Conservation (phyloP, 2,888 invertebrate genomes). For the Nezara viridula region DNA sequence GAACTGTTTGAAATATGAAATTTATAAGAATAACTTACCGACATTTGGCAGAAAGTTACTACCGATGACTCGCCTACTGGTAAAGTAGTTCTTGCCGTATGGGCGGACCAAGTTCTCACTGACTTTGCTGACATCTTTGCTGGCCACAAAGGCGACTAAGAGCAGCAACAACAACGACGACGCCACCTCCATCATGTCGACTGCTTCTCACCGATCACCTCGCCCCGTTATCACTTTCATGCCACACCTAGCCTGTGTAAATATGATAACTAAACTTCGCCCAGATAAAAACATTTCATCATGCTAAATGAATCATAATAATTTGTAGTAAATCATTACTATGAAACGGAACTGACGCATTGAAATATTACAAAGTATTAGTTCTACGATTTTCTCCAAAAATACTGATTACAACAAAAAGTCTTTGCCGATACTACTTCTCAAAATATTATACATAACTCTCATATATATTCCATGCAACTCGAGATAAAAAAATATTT, state of each 20-base stretch:
- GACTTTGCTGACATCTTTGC: neutral
- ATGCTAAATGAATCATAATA: slow-evolving; percentile 11
- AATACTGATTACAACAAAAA: too few relatives aligned
- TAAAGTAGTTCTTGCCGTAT: neutral
- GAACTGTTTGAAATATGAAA: neutral
- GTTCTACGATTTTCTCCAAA: neutral
- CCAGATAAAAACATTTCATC: slow-evolving; percentile 50
- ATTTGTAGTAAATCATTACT: neutral
- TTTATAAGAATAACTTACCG: neutral
- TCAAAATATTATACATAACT: too few relatives aligned
- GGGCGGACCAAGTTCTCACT: neutral
- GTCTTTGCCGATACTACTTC: too few relatives aligned
- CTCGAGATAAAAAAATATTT: too few relatives aligned
- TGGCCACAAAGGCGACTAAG: neutral
- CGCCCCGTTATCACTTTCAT: neutral
- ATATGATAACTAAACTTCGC: slow-evolving; percentile 34
- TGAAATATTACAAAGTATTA: neutral
- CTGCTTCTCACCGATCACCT: neutral
- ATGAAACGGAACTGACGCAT: neutral
- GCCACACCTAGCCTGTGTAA: slow-evolving; percentile 50
- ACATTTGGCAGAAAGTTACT: neutral
- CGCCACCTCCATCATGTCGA: neutral
- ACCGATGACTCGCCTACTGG: neutral
- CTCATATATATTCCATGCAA: too few relatives aligned
- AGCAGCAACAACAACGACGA: neutral